Base-by-base conservation (phyloP, 2,797 vertebrate species). In the Anabas testudineus region DNA sequence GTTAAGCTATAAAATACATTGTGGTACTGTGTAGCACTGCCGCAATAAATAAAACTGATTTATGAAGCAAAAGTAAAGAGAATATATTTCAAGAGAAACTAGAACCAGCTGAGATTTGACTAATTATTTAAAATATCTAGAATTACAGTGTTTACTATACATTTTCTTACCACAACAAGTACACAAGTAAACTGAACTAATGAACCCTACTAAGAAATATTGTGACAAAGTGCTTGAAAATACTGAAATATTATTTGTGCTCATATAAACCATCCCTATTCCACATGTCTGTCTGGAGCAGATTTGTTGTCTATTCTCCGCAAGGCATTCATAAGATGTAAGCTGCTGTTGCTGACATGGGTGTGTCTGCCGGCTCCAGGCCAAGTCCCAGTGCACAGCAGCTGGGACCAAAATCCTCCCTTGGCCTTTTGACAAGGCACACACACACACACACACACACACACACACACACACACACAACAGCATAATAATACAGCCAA, bases 341-440 rank as follows among this genome's bases (percentile, higher is more conserved):
- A 82, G 82, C 81, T 78, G 66, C 80, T 84, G 83, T 84, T 86
- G 86, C 73, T 84, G 84, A 90, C 70, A 83, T 47, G 82, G 81
- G 81, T 83, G 83, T 85, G 86, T 90, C 83, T 89, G 65, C 68
- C 77, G 91, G 89, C 89, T 66, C 16, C 64, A 74, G 65, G 85
- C 89, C 86, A 90, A 86, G 82, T 84, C 77, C 71, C 81, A 73
- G 76, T 68, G 58, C 76, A 84, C 74, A 87, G 74, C 90, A 92
- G 89, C 90, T 92, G 91, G 87, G 88, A 81, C 82, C 74, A 78
- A 87, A 90, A 90, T 89, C 90, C 88, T 87, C 79, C 67, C 52
- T 67, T 90, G 89, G 90, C 87, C 24, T 76, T 86, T 83, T 75
- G 80, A 90, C 85, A 86, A 79, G 36, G 61, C 51, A 63, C 60